A percentile compares a stretch with the other conserved stretches of the same genome.
Evolutionary conservation across 2,797 vertebrate genomes (phyloP).

Genomic region (Anisognathus igniventris): DNA sequence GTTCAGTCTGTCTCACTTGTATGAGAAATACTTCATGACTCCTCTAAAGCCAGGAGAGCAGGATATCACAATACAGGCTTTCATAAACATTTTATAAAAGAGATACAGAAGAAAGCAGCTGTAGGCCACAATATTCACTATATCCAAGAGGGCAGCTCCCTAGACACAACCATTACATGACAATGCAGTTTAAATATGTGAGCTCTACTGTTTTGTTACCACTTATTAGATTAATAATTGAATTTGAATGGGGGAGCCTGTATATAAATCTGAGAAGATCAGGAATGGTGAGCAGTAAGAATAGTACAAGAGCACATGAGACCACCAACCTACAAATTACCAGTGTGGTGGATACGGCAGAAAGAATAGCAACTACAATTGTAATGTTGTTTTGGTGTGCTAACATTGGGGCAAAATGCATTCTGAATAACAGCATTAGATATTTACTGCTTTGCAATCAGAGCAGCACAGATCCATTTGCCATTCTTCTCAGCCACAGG

Average conservation of each 20-base stretch:
- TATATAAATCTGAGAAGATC: neutral
- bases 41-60: neutral
- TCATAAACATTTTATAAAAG: neutral
- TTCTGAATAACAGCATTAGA: neutral
- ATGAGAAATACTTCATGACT: neutral
- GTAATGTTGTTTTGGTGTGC: neutral
- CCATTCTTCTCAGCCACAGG: neutral
- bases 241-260: neutral
- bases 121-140: neutral
- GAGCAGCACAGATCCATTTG: neutral
- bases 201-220: neutral
- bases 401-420: neutral
- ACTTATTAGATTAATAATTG: constrained; percentile 14
- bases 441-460: neutral
- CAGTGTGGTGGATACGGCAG: rapidly evolving
- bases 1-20: constrained; percentile 13
- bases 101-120: neutral
- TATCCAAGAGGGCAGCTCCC: neutral
- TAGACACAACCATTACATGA: neutral
- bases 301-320: neutral
- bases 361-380: neutral
- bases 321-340: neutral
- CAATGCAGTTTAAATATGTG: neutral
- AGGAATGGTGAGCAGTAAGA: neutral
- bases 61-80: neutral